Evolutionary conservation across 2,797 vertebrate species (phyloP).

Genomic region (Chelon auratus): DNA sequence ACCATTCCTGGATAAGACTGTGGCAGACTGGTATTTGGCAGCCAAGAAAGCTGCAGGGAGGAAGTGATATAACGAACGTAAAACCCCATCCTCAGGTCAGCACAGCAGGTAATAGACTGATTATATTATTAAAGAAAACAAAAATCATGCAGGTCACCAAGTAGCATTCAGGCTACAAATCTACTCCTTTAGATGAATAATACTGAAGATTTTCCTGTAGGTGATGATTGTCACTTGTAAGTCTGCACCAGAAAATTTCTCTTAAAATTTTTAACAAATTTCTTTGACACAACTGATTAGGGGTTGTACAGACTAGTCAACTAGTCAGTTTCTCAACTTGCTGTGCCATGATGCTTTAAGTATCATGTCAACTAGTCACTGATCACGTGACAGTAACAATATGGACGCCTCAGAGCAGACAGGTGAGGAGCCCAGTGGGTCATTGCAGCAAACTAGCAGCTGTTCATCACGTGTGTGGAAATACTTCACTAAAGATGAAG

Average conservation of each 20-base stretch:
- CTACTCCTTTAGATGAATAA: not conserved
- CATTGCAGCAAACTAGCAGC: no score
- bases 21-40: conserved; percentile 57
- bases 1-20: conserved; percentile 28
- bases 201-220: not conserved
- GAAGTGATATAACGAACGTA: conserved; percentile 18
- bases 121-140: not conserved
- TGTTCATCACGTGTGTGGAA: no score
- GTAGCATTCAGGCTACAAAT: not conserved
- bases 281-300: not conserved
- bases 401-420: no score
- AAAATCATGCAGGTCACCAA: not conserved
- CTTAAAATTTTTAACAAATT: conserved; percentile 5
- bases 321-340: no score
- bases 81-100: conserved; percentile 36
- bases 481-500: no score
- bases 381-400: no score
- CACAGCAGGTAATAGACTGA: conserved; percentile 34
- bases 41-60: conserved; percentile 40
- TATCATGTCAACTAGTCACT: no score
- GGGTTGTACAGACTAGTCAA: no score
- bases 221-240: not conserved
- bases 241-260: not conserved
- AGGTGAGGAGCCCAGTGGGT: no score
- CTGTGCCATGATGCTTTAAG: no score